A percentile compares a stretch with the other conserved stretches of the same genome.
phyloP scores from a whole-genome alignment of 2,888 invertebrate genomes.

The Mongoloraphidia duomilia region DNA sequence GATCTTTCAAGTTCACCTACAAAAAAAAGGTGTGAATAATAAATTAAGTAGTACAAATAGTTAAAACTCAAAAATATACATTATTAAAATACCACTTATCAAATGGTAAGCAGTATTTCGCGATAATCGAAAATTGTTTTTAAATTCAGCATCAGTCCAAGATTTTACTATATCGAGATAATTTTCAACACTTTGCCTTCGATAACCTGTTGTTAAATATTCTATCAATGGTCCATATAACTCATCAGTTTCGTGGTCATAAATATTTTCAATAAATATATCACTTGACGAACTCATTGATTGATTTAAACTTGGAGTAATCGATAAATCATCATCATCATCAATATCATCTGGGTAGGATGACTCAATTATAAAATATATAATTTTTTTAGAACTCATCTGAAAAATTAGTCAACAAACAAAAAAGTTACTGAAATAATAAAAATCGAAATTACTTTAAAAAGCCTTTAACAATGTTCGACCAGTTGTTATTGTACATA shows the following conservation, averaged over 20 bases:
- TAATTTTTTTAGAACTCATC: not conserved
- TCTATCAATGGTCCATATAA: slow-evolving; percentile 2
- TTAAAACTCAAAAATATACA: not conserved
- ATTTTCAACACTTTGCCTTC: slow-evolving; percentile 1
- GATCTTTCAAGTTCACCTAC: slow-evolving; percentile 5
- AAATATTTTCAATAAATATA: not conserved
- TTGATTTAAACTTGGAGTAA: not conserved
- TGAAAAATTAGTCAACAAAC: no score
- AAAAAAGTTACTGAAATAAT: no score
- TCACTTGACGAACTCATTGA: slow-evolving; percentile 1
- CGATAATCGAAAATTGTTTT: not conserved
- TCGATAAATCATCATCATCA: not conserved
- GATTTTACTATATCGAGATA: slow-evolving; percentile 1
- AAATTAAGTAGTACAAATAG: not conserved
- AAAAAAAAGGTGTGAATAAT: slow-evolving; percentile 1
- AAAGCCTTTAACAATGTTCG: no score
- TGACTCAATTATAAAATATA: not conserved
- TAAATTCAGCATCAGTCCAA: not conserved
- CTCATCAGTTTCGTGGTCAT: slow-evolving; percentile 2
- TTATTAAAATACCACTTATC: not conserved
- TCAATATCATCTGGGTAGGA: not conserved
- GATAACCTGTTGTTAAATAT: not conserved
- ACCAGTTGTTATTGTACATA: no score
- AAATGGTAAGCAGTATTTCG: not conserved
- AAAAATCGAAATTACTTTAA: no score